Conservation (phyloP, 2,888 invertebrate species). For the Cylindroiulus punctatus region DNA sequence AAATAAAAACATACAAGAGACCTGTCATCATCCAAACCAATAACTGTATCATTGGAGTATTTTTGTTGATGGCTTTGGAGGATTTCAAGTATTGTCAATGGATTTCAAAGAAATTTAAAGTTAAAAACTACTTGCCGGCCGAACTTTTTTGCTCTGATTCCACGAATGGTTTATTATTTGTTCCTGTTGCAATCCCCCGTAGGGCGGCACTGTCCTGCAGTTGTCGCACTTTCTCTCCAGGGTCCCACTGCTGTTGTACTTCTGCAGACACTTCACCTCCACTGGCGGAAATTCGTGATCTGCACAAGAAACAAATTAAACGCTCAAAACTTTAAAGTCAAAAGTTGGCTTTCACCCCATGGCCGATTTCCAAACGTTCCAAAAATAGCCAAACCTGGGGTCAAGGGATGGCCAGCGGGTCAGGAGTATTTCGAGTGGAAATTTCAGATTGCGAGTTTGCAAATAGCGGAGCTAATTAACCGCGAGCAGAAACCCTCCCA, state of each 20-base stretch:
- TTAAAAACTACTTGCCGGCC: conserved; percentile 53
- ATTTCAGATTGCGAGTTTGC: background rate
- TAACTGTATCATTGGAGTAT: no score
- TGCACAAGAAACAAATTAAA: no score
- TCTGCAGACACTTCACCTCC: conserved; percentile 58
- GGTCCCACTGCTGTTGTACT: conserved; percentile 51
- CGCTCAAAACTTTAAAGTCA: no score
- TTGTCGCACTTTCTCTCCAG: conserved; percentile 54
- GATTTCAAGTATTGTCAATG: background rate
- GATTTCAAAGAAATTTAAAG: no score
- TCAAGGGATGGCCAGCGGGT: background rate
- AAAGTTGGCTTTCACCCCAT: no score
- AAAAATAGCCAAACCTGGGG: background rate
- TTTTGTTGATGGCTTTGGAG: no score
- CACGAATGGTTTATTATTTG: conserved; percentile 50
- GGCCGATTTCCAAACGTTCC: background rate
- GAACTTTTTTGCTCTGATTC: conserved; percentile 56
- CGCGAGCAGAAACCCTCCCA: background rate
- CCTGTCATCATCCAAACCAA: no score
- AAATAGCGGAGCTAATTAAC: background rate
- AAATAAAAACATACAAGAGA: no score
- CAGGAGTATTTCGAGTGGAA: background rate
- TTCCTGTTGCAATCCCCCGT: conserved; percentile 49
- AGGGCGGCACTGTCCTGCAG: conserved; percentile 36
- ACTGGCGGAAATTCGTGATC: conserved; percentile 59